Evolutionary conservation across 2,797 vertebrate genomes (phyloP), one percentile per base, ranked within the genome.

Genomic region (Petrocephalus schoutedeni): DNA sequence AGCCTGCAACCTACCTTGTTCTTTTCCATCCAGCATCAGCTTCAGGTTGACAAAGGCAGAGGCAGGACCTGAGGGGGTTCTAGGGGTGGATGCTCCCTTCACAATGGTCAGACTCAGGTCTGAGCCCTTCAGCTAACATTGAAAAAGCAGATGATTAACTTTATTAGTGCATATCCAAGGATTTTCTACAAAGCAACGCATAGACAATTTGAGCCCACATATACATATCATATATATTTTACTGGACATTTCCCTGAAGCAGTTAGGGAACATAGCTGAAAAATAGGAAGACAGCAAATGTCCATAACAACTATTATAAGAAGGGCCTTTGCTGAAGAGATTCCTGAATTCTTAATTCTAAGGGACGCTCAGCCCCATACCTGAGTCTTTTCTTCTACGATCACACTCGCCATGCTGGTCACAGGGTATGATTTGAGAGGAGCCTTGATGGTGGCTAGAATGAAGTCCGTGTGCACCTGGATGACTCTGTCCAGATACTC

Each of bases 381-480:
- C 94, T 98, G 97, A 4, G 96, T 98, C 90, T 93, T 97, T 92
- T 99, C 98, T 90, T 97, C 96, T 91, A 99, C 97, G 89, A 99
- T 97, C 80, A 98, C 16, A 88, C 93, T 94, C 91, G 95, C 94
- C 5, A 91, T 94, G 84, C 94, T 91, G 90, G 96, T 95, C 85
- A 97, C 96, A 0, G 98, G 97, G 92, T 96, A 98, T 82, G 95
- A 94, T 89, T 96, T 92, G 88, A 99, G 94, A 1, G 97, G 96
- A 92, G 98, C 97, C 91, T 99, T 99, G 89, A 97, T 96, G 14
- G 98, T 99, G 9, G 96, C 97, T 92, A 97, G 94, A 94, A 99
- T 99, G 87, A 99, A 99, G 86, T 98, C 97, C 0, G 89, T 95
- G 83, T 99, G 98, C 3, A 95, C 94, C 91, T 96, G 94, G 89